Percentiles rank a stretch among this genome's conserved stretches.
These are phyloP conservation scores for Drosophila elegans DNA, from an alignment of 1,140 invertebrate genomes.

Conservation along the genomic window DNA sequence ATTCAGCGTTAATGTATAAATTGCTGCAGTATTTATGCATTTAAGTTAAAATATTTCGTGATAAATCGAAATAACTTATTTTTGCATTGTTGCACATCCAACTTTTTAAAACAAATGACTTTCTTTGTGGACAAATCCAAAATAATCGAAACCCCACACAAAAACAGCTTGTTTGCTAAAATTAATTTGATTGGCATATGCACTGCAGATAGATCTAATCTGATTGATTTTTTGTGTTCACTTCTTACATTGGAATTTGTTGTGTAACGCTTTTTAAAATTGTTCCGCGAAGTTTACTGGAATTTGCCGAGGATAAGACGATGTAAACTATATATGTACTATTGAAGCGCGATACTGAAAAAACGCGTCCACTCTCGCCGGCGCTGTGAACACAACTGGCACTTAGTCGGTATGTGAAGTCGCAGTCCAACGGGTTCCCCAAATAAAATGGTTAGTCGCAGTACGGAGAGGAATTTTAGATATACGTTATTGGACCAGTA, in stretches of 20 bases:
- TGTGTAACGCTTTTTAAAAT: constrained; percentile 3
- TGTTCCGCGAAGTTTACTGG: constrained; percentile 15
- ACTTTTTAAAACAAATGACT: constrained; percentile 6
- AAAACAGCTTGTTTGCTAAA: background rate
- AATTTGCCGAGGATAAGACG: constrained; percentile 25
- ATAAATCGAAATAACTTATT: constrained; percentile 6
- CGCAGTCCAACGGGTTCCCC: constrained; percentile 21
- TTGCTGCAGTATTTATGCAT: background rate
- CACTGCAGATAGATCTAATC: constrained; percentile 14
- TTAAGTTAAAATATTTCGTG: constrained; percentile 15
- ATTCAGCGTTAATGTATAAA: constrained; percentile 2
- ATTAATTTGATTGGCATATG: constrained; percentile 16
- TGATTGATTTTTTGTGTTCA: constrained; percentile 34
- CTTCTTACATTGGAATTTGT: constrained; percentile 22
- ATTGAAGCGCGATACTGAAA: constrained; percentile 5
- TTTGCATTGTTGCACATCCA: constrained; percentile 15
- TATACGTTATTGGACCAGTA: background rate
- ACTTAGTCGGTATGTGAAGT: constrained; percentile 1
- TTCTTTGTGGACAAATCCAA: constrained; percentile 14
- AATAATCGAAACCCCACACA: background rate
- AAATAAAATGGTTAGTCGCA: constrained; percentile 3
- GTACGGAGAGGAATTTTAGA: background rate
- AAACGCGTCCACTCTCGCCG: constrained; percentile 61
- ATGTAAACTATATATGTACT: constrained; percentile 34
- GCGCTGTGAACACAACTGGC: constrained; percentile 65